Conservation (phyloP, 2,888 invertebrate genomes). For the Marasmarcha lunaedactyla region DNA sequence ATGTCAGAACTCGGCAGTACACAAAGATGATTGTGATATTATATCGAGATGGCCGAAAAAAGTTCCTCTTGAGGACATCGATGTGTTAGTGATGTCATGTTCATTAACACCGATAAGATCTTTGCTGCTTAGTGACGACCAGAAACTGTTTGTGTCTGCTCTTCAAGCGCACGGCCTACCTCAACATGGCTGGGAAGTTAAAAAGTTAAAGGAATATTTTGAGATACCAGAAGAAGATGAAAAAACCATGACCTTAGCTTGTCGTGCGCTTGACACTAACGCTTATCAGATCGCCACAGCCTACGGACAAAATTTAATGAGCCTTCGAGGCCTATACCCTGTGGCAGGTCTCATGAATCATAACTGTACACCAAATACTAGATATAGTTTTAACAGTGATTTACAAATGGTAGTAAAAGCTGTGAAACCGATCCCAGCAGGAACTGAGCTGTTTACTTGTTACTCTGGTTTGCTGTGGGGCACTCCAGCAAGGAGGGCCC, state of each 20-base stretch:
- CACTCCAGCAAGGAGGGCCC: conserved; percentile 72
- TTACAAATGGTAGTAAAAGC: conserved; percentile 73
- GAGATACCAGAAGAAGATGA: conserved; percentile 67
- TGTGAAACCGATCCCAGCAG: conserved; percentile 66
- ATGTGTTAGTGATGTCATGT: conserved; percentile 39
- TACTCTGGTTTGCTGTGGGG: conserved; percentile 78
- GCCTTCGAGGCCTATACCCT: conserved; percentile 75
- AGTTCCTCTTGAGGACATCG: conserved; percentile 45
- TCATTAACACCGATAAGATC: conserved; percentile 49
- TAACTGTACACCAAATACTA: conserved; percentile 75
- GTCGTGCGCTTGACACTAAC: conserved; percentile 75
- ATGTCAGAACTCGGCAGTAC: conserved; percentile 72
- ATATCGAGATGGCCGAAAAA: conserved; percentile 70
- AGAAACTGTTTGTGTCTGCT: conserved; percentile 57
- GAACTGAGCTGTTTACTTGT: conserved; percentile 74
- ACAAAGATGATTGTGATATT: conserved; percentile 74
- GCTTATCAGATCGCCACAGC: conserved; percentile 73
- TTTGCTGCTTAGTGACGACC: conserved; percentile 45
- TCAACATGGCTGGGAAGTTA: conserved; percentile 71
- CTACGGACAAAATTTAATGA: conserved; percentile 54
- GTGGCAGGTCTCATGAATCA: conserved; percentile 78
- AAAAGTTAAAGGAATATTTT: conserved; percentile 56
- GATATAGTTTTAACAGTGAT: conserved; percentile 70
- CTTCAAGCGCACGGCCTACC: conserved; percentile 66
- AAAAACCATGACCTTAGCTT: conserved; percentile 68